Evolutionary conservation across 2,113 vertebrate species (phyloP), one percentile per base, ranked within the genome.

Genomic region (Hippoglossus stenolepis): DNA sequence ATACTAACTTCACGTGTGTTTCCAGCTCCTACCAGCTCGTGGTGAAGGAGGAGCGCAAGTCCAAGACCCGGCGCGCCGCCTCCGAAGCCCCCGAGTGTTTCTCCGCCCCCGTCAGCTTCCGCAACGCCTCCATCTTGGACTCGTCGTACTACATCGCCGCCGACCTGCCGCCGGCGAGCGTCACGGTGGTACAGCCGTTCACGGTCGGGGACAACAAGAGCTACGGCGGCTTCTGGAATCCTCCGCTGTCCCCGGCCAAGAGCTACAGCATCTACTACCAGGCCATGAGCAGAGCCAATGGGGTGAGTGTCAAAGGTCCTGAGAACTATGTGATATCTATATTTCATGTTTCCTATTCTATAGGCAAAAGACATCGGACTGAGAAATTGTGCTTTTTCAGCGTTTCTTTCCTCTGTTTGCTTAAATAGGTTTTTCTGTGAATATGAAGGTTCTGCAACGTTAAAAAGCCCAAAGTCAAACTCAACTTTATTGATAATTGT

Each of bases 251-350:
- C 3, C 97, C 98, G 0, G 86, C 96, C 87, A 99, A 98, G 91
- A 99, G 97, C 94, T 99, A 99, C 94, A 97, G 96, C 93, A 98
- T 99, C 89, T 99, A 97, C 90, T 99, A 96, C 91, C 98, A 99
- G 93, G 98, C 98, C 76, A 94, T 98, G 74, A 99, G 98, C 94
- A 96, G 96, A 93, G 96, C 98, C 80, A 97, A 97, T 21, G 97
- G 97, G 94, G 98, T 99, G 93, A 96, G 96, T 87, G 3, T 17
- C 15, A 17, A 49, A 18, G 1, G 35, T 31, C 28, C 28, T 31
- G 28, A 7, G 1, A 1, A 31, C 28, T 31, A 0, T 6, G 1
- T 5, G 28, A 31, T 31, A 31, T 31, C 28, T 31, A 31, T 31
- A 31, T 31, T 31, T 31, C 28, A 31, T 7, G 28, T 31, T 31